Evolutionary conservation across 2,113 vertebrate species (phyloP), one percentile per base, ranked within the genome.

Genomic region (Hemibagrus wyckioides): DNA sequence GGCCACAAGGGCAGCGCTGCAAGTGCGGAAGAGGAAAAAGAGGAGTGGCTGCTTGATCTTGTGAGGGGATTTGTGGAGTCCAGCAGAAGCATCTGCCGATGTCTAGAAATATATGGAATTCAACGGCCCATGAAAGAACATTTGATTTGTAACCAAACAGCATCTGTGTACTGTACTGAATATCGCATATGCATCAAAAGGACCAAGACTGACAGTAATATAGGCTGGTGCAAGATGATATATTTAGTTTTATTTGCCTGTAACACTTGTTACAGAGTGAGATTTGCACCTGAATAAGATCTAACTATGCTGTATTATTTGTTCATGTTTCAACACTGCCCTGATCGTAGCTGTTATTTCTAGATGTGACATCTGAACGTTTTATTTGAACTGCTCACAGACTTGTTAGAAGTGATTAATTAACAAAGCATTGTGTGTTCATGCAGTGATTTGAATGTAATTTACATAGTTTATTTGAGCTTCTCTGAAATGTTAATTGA

Each of bases 1-100:
- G 97, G 98, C 98, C 91, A 99, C 98, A 0, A 94, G 97, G 0
- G 98, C 98, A 0, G 98, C 97, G 0, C 95, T 99, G 92, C 97
- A 99, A 94, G 98, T 98, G 59, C 96, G 96, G n/a, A 99, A 98
- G 93, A 96, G 94, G 92, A 97, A 96, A 94, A 97, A 95, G 94
- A 96, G 95, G 92, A 82, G 93, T 4, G 95, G 94, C 85, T 99
- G 98, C 91, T 92, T 95, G 4, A 93, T 99, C 90, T 95, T 99
- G 89, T 99, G 95, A 97, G 92, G 84, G 56, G 0, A 90, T 33
- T 63, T 82, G 63, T 25, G 7, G 44, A 19, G 30, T 87, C 80
- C 56, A 48, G 33, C 73, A 73, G 67, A 86, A 75, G 36, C 52
- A 67, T 1, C 79, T 85, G 33, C 54, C 2, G 23, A 28, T 41